Percentiles rank a stretch among this genome's conserved stretches.
These are phyloP conservation scores for Cecropterus lyciades DNA, from an alignment of 1,140 invertebrate species.

Conservation along the genomic window DNA sequence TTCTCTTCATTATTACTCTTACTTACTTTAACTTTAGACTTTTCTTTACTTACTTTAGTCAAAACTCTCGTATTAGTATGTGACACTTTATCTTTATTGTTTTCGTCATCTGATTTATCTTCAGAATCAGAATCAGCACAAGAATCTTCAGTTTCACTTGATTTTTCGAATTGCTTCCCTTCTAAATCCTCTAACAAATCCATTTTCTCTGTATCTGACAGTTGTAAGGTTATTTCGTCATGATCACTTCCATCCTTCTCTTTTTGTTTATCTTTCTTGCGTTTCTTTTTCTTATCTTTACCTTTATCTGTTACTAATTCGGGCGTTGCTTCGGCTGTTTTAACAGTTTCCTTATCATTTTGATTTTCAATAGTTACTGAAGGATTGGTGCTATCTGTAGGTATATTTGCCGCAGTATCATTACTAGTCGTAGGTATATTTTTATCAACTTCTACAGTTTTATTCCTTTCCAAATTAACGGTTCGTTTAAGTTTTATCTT, in stretches of 20 bases:
- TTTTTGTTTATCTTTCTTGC: conserved; percentile 53
- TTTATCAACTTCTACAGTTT: background rate
- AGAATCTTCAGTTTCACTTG: conserved; percentile 18
- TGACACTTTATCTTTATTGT: conserved; percentile 21
- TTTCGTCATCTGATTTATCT: conserved; percentile 31
- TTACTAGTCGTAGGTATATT: no score
- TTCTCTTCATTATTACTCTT: no score
- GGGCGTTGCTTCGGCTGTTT: no score
- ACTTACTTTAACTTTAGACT: background rate
- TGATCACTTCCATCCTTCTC: conserved; percentile 68
- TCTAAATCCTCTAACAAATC: conserved; percentile 77
- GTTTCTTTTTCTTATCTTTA: conserved; percentile 58
- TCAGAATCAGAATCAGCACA: conserved; percentile 55
- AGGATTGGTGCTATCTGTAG: background rate
- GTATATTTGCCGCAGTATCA: background rate
- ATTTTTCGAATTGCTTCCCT: conserved; percentile 57
- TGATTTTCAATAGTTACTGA: no score
- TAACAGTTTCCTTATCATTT: background rate
- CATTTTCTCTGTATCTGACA: conserved; percentile 82
- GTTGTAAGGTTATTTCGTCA: conserved; percentile 78
- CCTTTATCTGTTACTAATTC: conserved; percentile 53
- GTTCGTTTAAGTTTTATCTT: conserved; percentile 80
- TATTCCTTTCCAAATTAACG: conserved; percentile 47
- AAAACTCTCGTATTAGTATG: background rate
- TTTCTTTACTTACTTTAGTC: background rate